Evolutionary conservation across 2,113 vertebrate genomes (phyloP).

Genomic region (Psilopsiagon aurifrons): DNA sequence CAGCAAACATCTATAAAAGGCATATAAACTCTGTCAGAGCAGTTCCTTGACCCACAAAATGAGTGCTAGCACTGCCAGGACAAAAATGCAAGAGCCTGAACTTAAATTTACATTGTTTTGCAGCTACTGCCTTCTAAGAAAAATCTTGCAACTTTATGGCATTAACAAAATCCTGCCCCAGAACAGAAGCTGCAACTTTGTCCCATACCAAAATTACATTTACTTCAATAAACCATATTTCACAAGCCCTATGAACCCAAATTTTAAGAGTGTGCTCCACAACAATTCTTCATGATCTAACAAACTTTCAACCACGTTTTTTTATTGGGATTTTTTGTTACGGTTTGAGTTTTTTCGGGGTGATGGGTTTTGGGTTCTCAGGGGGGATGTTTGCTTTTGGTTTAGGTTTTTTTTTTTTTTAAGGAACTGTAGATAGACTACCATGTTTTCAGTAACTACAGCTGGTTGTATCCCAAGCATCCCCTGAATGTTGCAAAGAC

Average conservation of each 20-base stretch:
- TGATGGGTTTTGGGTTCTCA: not conserved
- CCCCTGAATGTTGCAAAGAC: not conserved
- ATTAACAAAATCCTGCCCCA: not conserved
- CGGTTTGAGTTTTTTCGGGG: not conserved
- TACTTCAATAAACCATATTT: not conserved
- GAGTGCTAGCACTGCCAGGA: not conserved
- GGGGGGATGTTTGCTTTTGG: not conserved
- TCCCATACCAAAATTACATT: not conserved
- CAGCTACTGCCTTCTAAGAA: not conserved
- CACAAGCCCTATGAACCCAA: not conserved
- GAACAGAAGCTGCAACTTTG: not conserved
- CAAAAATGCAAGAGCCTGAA: not conserved
- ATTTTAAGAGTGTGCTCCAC: not conserved
- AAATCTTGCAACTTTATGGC: not conserved
- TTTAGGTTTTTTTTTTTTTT: not conserved
- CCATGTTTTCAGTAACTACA: not conserved
- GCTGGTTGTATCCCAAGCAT: not conserved
- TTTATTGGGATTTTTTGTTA: rapidly evolving
- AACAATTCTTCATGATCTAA: not conserved
- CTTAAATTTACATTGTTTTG: not conserved
- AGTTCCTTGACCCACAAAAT: not conserved
- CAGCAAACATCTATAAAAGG: not conserved
- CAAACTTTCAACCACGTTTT: not conserved
- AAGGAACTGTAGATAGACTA: not conserved
- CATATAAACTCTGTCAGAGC: not conserved